Evolutionary conservation across 1,140 invertebrate species (phyloP).

Genomic region (Philopotamus ludificatus): DNA sequence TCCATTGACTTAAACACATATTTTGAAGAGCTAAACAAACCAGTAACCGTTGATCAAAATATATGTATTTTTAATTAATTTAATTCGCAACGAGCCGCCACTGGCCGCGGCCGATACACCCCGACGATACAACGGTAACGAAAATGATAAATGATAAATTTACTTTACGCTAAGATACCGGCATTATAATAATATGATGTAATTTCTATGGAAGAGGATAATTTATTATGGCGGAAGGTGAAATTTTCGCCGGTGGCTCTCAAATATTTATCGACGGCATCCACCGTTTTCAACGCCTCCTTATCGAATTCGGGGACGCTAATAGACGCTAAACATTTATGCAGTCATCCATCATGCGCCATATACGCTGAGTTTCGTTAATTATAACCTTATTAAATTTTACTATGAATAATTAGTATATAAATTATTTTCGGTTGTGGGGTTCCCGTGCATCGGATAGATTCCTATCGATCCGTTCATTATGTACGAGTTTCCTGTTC

Average conservation of each 20-base stretch:
- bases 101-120: too few relatives aligned
- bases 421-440: too few relatives aligned
- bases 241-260: conserved; percentile 15
- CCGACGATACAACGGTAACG: conserved; percentile 26
- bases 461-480: conserved; percentile 11
- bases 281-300: not conserved
- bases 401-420: too few relatives aligned
- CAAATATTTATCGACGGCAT: conserved; percentile 3
- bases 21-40: too few relatives aligned
- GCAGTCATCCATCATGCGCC: not conserved
- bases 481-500: conserved; percentile 6
- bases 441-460: not conserved
- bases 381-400: too few relatives aligned
- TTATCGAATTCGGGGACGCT: conserved; percentile 1
- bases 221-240: conserved; percentile 39
- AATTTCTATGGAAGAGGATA: conserved; percentile 36
- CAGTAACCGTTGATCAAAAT: too few relatives aligned
- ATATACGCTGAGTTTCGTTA: too few relatives aligned
- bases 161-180: conserved; percentile 38
- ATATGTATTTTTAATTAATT: too few relatives aligned
- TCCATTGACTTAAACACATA: too few relatives aligned
- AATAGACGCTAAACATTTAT: not conserved
- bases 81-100: too few relatives aligned
- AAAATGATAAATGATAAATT: conserved; percentile 40
- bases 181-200: conserved; percentile 40